These are phyloP conservation scores for Hephaestus fuliginosus DNA, from an alignment of 2,797 vertebrate species.

Conservation along the genomic window DNA sequence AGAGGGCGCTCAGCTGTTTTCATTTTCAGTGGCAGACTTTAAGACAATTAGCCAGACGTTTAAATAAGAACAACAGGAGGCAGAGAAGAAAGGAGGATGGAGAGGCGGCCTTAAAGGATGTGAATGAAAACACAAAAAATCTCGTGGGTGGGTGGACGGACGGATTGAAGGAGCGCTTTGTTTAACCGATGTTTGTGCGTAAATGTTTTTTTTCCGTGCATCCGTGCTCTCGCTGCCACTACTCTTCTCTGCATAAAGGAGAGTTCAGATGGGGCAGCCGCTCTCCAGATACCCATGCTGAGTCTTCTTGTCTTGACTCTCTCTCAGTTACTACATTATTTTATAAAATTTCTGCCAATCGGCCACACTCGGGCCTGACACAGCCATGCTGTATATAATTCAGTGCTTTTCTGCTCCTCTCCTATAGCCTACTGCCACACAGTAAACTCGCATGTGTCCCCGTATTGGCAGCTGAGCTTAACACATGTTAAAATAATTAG, in stretches of 20 bases:
- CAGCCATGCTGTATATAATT: neutral
- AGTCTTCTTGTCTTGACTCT: neutral
- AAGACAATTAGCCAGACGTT: constrained; percentile 50
- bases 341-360: constrained; percentile 7
- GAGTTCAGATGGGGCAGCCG: constrained; percentile 3
- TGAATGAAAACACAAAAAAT: constrained; percentile 22
- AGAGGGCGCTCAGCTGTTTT: constrained; percentile 49
- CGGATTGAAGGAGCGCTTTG: constrained; percentile 8
- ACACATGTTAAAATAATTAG: constrained; percentile 72
- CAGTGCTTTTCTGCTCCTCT: constrained; percentile 7
- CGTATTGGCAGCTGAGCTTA: constrained; percentile 35
- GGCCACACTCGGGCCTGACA: neutral
- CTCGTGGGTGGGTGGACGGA: constrained; percentile 26
- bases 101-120: constrained; percentile 2
- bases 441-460: constrained; percentile 2
- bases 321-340: neutral
- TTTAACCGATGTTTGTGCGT: constrained; percentile 1
- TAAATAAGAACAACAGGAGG: constrained; percentile 50
- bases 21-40: constrained; percentile 50
- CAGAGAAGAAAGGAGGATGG: neutral
- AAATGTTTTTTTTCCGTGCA: constrained; percentile 2
- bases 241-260: neutral
- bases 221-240: neutral
- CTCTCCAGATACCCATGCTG: neutral
- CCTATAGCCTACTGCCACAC: neutral